Evolutionary conservation across 2,888 invertebrate genomes (phyloP), one percentile per base, ranked within the genome.

Genomic region (Aphrophora alni): DNA sequence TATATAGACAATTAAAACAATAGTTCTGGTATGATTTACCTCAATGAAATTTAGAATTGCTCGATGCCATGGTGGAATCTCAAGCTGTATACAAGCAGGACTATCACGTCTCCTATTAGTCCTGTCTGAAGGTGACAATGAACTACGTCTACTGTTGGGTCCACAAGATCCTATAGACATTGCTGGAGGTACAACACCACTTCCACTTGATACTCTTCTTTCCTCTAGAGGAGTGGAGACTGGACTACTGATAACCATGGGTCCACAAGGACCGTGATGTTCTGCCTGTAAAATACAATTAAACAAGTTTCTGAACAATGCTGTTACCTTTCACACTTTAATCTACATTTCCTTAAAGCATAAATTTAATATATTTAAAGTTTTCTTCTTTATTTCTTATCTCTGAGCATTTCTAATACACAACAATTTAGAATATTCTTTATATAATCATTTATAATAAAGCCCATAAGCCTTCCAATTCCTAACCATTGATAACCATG

Each of bases 31-130:
- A 5, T 33, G 33, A 84, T 83, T 85, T 85, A 88, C 88, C 87
- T 89, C 88, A 59, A 88, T 87, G 81, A 88, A 87, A 74, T 87
- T 86, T 80, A 89, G 86, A 51, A 89, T 88, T 27, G 88, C 87
- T 68, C 87, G 84, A 82, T 88, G 88, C 86, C 88, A 87, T 21
- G 87, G 87, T 24, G 88, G 88, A 84, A 88, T 86, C 83, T 88
- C 88, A 44, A 88, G 86, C 77, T 87, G 87, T 68, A 88, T 86
- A 71, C 86, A 87, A 26, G 87, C 87, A 12, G 87, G 87, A 83
- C 87, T 87, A 85, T 88, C 88, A 27, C 88, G 85, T 73, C 88
- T 84, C 21, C 87, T 82, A 25, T 82, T 85, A 4, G 85, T 85
- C 10, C 87, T 85, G 83, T 87, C 88, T 7, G 87, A 87, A 4